phyloP scores from a whole-genome alignment of 2,797 vertebrate genomes.

The Acipenser ruthenus region DNA sequence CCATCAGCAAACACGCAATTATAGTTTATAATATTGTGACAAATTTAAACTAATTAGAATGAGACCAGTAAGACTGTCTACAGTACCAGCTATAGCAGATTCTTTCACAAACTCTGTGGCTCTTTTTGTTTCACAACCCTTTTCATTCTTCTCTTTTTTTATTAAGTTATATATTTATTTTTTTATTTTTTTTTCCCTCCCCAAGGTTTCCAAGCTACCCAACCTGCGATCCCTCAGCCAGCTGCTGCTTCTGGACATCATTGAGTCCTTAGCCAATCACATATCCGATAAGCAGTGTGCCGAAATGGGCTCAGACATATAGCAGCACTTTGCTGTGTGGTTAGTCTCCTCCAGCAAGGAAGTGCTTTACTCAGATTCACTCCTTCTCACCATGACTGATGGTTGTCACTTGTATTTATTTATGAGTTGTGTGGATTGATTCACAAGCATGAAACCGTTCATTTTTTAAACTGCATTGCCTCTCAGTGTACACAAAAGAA shows the following conservation, averaged over 20 bases:
- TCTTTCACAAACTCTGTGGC: slow-evolving; percentile 13
- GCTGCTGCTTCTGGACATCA: slow-evolving; percentile 96
- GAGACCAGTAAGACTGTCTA: slow-evolving; percentile 11
- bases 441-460: too few relatives aligned
- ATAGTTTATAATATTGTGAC: background rate
- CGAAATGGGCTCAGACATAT: slow-evolving; percentile 95
- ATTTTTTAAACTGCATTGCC: too few relatives aligned
- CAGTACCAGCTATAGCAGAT: slow-evolving; percentile 32
- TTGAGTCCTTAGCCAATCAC: slow-evolving; percentile 95
- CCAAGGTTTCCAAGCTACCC: slow-evolving; percentile 97
- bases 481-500: too few relatives aligned
- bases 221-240: slow-evolving; percentile 92
- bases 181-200: slow-evolving; percentile 45
- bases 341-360: too few relatives aligned
- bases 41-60: slow-evolving; percentile 23
- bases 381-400: too few relatives aligned
- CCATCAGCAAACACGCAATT: too few relatives aligned
- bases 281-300: slow-evolving; percentile 99
- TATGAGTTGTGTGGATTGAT: too few relatives aligned
- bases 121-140: slow-evolving; percentile 32
- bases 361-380: too few relatives aligned
- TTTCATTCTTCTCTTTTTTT: slow-evolving; percentile 21
- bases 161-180: slow-evolving; percentile 34
- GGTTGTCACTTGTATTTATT: too few relatives aligned
- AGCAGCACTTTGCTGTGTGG: slow-evolving; percentile 36